A percentile compares a stretch with the other conserved stretches of the same genome.
Conservation (phyloP, 2,888 invertebrate genomes). For the Lasioglossum malachurum region DNA sequence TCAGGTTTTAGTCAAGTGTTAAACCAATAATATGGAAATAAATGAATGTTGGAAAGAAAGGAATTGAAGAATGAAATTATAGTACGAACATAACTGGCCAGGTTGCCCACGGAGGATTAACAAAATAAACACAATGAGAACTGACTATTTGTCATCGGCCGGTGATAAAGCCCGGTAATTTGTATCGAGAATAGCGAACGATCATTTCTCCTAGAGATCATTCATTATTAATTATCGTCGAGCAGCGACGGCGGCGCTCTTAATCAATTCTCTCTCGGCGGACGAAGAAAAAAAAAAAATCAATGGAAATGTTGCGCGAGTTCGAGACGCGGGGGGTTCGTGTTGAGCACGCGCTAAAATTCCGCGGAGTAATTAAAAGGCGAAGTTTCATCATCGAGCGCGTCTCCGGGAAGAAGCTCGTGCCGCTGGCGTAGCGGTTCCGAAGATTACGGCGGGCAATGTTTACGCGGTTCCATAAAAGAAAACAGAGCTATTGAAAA, state of each 20-base stretch:
- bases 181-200: neutral
- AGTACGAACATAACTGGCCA: neutral
- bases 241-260: neutral
- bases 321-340: neutral
- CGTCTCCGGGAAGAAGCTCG: conserved; percentile 18
- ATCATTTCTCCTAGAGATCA: neutral
- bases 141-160: neutral
- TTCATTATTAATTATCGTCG: neutral
- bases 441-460: conserved; percentile 45
- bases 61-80: neutral
- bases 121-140: neutral
- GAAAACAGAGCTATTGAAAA: conserved; percentile 8
- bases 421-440: conserved; percentile 36
- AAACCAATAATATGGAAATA: too few relatives aligned
- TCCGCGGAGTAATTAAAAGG: conserved; percentile 41
- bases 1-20: too few relatives aligned
- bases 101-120: neutral
- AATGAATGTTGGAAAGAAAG: neutral
- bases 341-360: neutral
- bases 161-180: neutral
- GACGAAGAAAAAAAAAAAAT: neutral
- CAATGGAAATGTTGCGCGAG: neutral
- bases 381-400: conserved; percentile 61
- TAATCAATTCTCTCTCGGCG: neutral
- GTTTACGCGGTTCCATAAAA: conserved; percentile 3